Base-by-base conservation (phyloP, 2,113 vertebrate genomes). In the Plecturocebus donacophilus region DNA sequence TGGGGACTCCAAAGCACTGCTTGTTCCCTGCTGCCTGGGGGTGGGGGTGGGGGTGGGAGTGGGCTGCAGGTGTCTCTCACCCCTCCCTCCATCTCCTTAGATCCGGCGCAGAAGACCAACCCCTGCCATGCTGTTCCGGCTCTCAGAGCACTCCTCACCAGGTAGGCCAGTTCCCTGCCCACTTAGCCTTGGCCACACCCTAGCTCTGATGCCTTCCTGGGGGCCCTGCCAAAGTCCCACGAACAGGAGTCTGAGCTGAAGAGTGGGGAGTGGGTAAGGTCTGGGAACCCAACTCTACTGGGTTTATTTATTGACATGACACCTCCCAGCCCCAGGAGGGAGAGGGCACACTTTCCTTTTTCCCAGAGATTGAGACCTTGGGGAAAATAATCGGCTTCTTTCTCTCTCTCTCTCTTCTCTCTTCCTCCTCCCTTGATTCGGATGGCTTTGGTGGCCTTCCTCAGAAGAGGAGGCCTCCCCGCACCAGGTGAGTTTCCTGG, bases 51-150 rank as follows among this genome's bases (percentile, higher is more conserved):
- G 47, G 35, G 27, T 20, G 47, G 16, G 38, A n/a, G 27, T 20
- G 25, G 13, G 70, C 70, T 27, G 70, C 85, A 58, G 77, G 82
- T 35, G 77, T 75, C 70, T 42, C 23, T 9, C 23, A 9, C 49
- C 32, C 30, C 38, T 87, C 95, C 84, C 40, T 95, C 56, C 56
- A 1, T 87, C 80, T 86, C 32, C 84, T 42, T 70, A 99, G 99
- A 99, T 99, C 96, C 99, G 99, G 12, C 99, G 99, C 96, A 98
- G 99, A 96, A 99, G 99, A 96, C 99, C 99, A 12, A 99, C 99
- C 17, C 99, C 99, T 0, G 99, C 99, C 89, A 99, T 99, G 82
- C 98, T 99, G 79, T 99, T 99, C 98, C 98, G 99, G 98, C 98
- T 99, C 94, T 99, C 99, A 1, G 99, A 99, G 96, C 99, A 99